These are phyloP conservation scores for Phycodurus eques DNA, from an alignment of 2,113 vertebrate species.

Conservation along the genomic window DNA sequence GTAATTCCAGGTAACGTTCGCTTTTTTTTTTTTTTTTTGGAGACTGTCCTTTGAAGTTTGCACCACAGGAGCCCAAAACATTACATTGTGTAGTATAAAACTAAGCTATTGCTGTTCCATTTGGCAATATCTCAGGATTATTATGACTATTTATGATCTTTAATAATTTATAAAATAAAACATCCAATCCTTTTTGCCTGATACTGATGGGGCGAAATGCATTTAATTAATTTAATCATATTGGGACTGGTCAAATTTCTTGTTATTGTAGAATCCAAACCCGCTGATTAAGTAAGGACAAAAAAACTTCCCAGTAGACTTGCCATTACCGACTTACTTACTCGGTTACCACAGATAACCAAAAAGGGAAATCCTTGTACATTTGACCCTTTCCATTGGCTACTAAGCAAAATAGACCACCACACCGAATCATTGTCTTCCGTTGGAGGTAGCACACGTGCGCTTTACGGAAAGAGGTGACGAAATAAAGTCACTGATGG, in stretches of 20 bases:
- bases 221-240: background rate
- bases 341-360: slow-evolving; percentile 22
- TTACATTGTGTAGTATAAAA: too few relatives aligned
- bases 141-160: too few relatives aligned
- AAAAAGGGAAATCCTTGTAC: slow-evolving; percentile 29
- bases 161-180: too few relatives aligned
- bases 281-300: slow-evolving; percentile 35
- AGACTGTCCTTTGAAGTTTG: too few relatives aligned
- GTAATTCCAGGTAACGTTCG: too few relatives aligned
- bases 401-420: slow-evolving; percentile 43
- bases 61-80: too few relatives aligned
- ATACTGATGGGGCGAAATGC: background rate
- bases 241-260: background rate
- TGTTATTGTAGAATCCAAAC: slow-evolving; percentile 29
- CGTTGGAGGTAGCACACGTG: slow-evolving; percentile 6
- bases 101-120: too few relatives aligned
- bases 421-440: slow-evolving; percentile 15
- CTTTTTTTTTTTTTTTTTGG: too few relatives aligned
- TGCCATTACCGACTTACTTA: slow-evolving; percentile 32
- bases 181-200: too few relatives aligned
- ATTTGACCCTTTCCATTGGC: slow-evolving; percentile 32
- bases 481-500: slow-evolving; percentile 27
- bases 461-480: slow-evolving; percentile 26
- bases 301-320: slow-evolving; percentile 39
- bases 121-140: too few relatives aligned